Evolutionary conservation across 2,797 vertebrate species (phyloP).

Genomic region (Myiotriccus ornatus): DNA sequence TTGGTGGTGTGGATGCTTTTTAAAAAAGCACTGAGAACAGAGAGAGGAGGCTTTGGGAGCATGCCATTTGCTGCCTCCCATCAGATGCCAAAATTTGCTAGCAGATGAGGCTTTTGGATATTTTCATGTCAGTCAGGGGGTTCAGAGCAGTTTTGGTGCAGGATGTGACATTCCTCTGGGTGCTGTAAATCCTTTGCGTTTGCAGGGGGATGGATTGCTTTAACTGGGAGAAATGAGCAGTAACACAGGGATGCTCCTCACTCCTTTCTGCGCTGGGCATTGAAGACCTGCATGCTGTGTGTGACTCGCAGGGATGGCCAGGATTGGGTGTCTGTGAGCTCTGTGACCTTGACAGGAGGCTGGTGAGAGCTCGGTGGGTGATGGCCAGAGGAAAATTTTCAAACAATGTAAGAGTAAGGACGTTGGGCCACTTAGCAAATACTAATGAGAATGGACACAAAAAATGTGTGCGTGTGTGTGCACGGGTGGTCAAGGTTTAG

Average conservation of each 20-base stretch:
- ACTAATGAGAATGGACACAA: neutral
- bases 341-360: rapidly evolving
- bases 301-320: neutral
- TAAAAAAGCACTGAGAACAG: neutral
- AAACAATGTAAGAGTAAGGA: rapidly evolving
- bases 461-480: neutral
- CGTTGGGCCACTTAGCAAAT: neutral
- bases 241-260: neutral
- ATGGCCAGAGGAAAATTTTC: neutral
- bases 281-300: neutral
- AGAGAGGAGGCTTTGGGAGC: neutral
- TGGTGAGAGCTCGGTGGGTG: neutral
- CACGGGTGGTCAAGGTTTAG: neutral
- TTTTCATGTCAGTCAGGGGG: neutral
- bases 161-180: neutral
- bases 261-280: rapidly evolving
- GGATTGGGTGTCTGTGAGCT: neutral
- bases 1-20: neutral
- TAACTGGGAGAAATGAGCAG: neutral
- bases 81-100: slow-evolving; percentile 12
- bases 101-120: neutral
- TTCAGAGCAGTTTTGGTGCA: neutral
- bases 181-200: neutral
- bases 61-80: neutral
- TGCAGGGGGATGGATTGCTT: neutral